phyloP scores from a whole-genome alignment of 2,888 invertebrate genomes.

The Callyntrura sp. region DNA sequence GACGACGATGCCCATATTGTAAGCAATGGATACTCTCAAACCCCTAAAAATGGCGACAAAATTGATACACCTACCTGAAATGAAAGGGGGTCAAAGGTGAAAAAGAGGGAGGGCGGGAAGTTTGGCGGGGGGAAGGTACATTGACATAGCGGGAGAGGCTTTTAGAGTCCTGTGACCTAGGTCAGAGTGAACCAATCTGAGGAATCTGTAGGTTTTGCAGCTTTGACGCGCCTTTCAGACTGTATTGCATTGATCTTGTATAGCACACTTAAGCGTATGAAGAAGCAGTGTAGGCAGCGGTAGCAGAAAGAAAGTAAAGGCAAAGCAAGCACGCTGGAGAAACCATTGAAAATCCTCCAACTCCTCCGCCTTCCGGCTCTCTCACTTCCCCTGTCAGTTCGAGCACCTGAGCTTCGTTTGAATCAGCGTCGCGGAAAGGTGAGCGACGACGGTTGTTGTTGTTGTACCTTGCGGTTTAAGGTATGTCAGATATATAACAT shows the following conservation, averaged over 20 bases:
- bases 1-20: conserved; percentile 74
- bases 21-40: conserved; percentile 83
- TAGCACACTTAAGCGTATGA: not conserved
- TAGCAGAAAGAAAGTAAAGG: conserved; percentile 43
- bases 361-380: conserved; percentile 78
- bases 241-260: conserved; percentile 22
- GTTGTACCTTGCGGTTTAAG: not conserved
- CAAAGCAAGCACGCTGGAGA: conserved; percentile 76
- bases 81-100: conserved; percentile 58
- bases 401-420: conserved; percentile 65
- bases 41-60: conserved; percentile 82
- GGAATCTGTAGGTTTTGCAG: conserved; percentile 44
- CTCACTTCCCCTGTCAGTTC: conserved; percentile 28
- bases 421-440: conserved; percentile 72
- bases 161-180: conserved; percentile 56
- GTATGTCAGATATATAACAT: no score
- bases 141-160: not conserved
- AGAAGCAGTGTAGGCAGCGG: not conserved
- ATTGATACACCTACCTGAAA: conserved; percentile 1
- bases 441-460: conserved; percentile 29
- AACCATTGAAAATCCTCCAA: conserved; percentile 78
- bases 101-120: not conserved
- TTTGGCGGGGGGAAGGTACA: not conserved
- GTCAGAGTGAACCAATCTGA: conserved; percentile 75
- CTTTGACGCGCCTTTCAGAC: conserved; percentile 60